A percentile compares a stretch with the other conserved stretches of the same genome.
phyloP scores from a whole-genome alignment of 2,797 vertebrate species.

The Mormyrus hasselquistii region DNA sequence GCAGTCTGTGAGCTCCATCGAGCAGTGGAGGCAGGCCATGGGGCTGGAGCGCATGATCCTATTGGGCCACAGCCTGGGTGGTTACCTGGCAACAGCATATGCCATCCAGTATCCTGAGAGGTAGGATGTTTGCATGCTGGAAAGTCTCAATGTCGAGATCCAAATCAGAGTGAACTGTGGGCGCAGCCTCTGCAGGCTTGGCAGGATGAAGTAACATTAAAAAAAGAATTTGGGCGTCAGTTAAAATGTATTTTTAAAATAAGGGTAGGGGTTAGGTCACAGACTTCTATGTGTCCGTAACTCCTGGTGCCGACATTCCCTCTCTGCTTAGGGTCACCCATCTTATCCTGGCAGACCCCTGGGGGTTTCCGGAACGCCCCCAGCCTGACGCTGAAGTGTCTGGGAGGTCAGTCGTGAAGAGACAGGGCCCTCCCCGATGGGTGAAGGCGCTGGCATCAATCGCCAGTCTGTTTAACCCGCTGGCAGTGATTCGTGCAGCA shows the following conservation, averaged over 20 bases:
- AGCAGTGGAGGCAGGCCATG: slow-evolving; percentile 68
- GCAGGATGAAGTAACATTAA: not conserved
- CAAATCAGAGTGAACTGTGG: not conserved
- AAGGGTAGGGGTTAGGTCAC: not conserved
- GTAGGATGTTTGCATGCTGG: slow-evolving; percentile 42
- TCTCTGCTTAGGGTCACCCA: slow-evolving; percentile 67
- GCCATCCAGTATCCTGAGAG: slow-evolving; percentile 74
- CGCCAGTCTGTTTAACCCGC: slow-evolving; percentile 71
- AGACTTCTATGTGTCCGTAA: not conserved
- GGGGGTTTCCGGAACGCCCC: slow-evolving; percentile 73
- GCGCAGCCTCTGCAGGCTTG: not conserved
- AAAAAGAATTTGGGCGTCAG: not conserved
- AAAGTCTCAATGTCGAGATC: not conserved
- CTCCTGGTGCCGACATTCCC: not conserved
- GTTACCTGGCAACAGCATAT: slow-evolving; percentile 74
- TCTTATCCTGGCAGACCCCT: slow-evolving; percentile 81
- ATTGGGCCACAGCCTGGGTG: slow-evolving; percentile 74
- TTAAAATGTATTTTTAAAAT: not conserved
- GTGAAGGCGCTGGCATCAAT: slow-evolving; percentile 63
- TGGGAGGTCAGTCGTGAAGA: slow-evolving; percentile 51
- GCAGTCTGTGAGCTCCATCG: slow-evolving; percentile 60
- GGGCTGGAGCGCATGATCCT: slow-evolving; percentile 75
- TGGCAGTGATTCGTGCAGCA: slow-evolving; percentile 77
- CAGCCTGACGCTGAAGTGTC: slow-evolving; percentile 33
- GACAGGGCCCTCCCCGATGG: slow-evolving; percentile 62